A percentile compares a stretch with the other conserved stretches of the same genome.
phyloP scores from a whole-genome alignment of 2,113 vertebrate genomes.

The Sphaerodactylus townsendi region DNA sequence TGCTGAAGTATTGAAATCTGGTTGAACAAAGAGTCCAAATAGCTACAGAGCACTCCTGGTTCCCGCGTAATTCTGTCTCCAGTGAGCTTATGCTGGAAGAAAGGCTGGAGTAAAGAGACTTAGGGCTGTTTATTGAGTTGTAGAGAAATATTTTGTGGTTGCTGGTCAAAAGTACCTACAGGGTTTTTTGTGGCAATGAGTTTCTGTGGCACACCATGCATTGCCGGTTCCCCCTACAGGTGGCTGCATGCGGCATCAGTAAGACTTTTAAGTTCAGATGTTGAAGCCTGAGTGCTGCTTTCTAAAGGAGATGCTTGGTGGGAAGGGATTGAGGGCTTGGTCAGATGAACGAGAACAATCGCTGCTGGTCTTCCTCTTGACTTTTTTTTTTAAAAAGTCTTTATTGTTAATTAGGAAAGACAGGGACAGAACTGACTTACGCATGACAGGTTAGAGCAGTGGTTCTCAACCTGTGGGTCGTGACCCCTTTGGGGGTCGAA shows the following conservation, averaged over 20 bases:
- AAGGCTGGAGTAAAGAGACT: neutral
- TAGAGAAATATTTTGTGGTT: neutral
- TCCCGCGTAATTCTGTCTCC: neutral
- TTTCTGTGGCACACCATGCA: neutral
- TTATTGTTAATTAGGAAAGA: neutral
- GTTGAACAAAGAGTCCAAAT: neutral
- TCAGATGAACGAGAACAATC: neutral
- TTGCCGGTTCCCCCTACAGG: neutral
- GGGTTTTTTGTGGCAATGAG: neutral
- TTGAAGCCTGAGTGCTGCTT: neutral
- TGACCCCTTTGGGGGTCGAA: no score
- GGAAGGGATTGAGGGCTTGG: neutral
- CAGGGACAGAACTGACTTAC: neutral
- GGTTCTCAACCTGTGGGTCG: no score
- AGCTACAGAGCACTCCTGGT: neutral
- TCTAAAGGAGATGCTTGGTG: neutral
- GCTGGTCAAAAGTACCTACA: neutral
- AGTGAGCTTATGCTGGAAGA: neutral
- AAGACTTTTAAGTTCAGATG: neutral
- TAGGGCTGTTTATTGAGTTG: neutral
- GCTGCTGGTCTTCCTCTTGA: neutral
- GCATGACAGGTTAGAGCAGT: no score
- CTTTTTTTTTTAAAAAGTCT: neutral
- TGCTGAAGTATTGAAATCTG: neutral
- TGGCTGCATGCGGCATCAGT: neutral